Evolutionary conservation across 2,113 vertebrate species (phyloP).

Genomic region (Tachycineta bicolor): DNA sequence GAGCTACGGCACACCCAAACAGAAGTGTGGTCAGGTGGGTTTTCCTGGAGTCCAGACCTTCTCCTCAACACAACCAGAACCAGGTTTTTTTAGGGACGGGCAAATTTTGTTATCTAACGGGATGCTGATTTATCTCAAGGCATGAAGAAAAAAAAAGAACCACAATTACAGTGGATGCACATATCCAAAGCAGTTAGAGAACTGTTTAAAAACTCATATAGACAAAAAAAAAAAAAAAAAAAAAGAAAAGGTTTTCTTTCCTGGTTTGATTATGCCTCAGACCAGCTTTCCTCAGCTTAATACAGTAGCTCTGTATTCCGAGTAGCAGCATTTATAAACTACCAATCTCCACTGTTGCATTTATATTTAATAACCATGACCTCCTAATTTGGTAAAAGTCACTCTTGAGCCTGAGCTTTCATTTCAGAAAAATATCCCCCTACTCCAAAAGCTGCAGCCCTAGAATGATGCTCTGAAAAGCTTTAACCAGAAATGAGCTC

Average conservation of each 20-base stretch:
- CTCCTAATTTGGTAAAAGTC: slow-evolving; percentile 15
- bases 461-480: neutral
- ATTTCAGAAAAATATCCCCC: neutral
- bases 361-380: slow-evolving; percentile 10
- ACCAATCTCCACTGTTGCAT: neutral
- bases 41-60: neutral
- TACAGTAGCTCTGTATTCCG: neutral
- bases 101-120: neutral
- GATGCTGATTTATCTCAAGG: neutral
- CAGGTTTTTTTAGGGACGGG: neutral
- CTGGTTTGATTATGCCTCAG: neutral
- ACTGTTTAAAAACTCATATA: neutral
- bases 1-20: neutral
- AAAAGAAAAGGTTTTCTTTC: neutral
- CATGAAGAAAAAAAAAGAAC: neutral
- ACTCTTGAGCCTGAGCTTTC: slow-evolving; percentile 22
- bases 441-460: slow-evolving; percentile 13
- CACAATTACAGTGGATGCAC: neutral
- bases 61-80: neutral
- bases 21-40: neutral
- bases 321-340: neutral
- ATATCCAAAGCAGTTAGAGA: neutral
- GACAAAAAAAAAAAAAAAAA: neutral
- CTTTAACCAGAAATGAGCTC: slow-evolving; percentile 30
- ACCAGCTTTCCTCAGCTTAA: neutral